A percentile compares a stretch with the other conserved stretches of the same genome.
phyloP scores from a whole-genome alignment of 2,797 vertebrate species.

The Orestias chungarensis region DNA sequence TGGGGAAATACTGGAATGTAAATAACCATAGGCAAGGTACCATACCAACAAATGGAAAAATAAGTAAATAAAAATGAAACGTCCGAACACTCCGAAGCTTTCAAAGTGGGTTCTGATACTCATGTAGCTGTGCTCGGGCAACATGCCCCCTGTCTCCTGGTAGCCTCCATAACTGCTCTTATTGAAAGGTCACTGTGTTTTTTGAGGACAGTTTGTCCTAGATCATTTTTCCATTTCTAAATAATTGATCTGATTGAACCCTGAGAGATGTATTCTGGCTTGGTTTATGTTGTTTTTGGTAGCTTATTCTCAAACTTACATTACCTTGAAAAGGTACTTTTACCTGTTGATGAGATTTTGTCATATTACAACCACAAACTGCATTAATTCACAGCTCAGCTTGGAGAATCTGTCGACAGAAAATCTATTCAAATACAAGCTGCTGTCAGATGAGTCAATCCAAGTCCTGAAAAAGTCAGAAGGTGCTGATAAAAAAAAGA shows the following conservation, averaged over 20 bases:
- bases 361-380: background rate
- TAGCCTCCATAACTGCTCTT: constrained; percentile 3
- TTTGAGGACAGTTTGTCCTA: constrained; percentile 9
- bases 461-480: background rate
- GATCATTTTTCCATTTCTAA: constrained; percentile 11
- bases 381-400: background rate
- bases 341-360: background rate
- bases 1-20: background rate
- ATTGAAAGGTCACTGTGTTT: constrained; percentile 26
- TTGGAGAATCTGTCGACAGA: background rate
- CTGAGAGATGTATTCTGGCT: background rate
- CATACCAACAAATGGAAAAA: background rate
- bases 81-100: background rate
- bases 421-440: background rate
- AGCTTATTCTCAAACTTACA: constrained; percentile 2
- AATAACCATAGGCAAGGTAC: background rate
- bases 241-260: constrained; percentile 20
- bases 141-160: background rate
- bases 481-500: background rate
- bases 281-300: constrained; percentile 1
- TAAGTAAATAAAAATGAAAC: background rate
- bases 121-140: background rate
- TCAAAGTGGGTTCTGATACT: background rate
- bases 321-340: background rate
- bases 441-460: background rate